Evolutionary conservation across 2,113 vertebrate species (phyloP).

Genomic region (Coturnix japonica): DNA sequence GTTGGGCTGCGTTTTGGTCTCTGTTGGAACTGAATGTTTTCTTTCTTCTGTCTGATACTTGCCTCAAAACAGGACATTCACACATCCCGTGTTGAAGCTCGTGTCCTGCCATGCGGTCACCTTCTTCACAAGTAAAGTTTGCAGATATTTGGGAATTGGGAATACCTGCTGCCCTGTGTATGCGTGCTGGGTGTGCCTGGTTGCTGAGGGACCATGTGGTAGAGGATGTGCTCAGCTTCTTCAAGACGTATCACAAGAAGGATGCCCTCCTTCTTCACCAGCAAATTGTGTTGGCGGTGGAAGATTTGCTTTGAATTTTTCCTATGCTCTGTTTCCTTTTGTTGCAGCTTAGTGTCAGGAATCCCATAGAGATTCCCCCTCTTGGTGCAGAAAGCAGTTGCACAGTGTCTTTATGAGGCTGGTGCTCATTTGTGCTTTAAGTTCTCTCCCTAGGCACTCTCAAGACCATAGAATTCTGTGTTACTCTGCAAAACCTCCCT

Average conservation of each 20-base stretch:
- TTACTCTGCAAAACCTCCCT: fast-evolving
- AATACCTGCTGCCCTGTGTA: too few relatives aligned
- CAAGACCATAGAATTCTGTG: not conserved
- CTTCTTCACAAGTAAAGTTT: conserved; percentile 90
- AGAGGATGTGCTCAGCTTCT: not conserved
- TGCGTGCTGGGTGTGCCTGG: fast-evolving
- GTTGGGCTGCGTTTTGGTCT: not conserved
- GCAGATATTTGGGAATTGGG: not conserved
- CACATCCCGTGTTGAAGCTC: conserved; percentile 90
- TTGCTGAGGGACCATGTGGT: fast-evolving
- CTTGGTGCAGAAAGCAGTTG: not conserved
- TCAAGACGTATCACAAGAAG: not conserved
- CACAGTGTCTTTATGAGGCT: not conserved
- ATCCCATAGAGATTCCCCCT: not conserved
- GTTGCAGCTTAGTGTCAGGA: not conserved
- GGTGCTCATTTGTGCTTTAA: not conserved
- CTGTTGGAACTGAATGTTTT: not conserved
- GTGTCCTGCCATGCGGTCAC: conserved; percentile 91
- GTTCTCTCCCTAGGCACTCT: not conserved
- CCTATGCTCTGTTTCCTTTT: not conserved
- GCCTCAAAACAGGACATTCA: conserved; percentile 88
- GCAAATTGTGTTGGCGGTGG: fast-evolving
- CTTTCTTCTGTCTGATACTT: not conserved
- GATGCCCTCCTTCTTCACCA: fast-evolving
- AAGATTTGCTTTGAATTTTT: not conserved